Evolutionary conservation across 2,888 invertebrate species (phyloP), one percentile per base, ranked within the genome.

Genomic region (Zygogramma bicolorata): DNA sequence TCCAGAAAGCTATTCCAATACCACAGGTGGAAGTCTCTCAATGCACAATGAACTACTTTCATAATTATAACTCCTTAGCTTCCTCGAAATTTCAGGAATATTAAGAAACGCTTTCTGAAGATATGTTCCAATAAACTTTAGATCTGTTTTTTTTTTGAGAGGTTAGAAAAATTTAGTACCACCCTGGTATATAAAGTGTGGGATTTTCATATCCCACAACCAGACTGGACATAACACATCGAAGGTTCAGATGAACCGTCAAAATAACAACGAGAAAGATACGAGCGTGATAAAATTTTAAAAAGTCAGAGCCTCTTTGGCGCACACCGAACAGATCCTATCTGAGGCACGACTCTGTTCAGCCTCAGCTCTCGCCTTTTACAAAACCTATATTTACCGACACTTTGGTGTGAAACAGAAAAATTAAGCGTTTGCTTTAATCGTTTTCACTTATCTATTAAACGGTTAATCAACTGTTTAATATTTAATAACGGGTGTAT

Each of bases 301-400:
- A 27, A 42, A 27, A 59, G 29, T 31, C n/a, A 46, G 63, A 63
- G 61, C 59, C 34, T 61, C 68, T 61, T 68, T 61, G 60, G 40
- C 42, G 29, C 49, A 27, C 67, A 78, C 80, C 80, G 78, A 71
- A 66, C 68, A 80, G 81, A 83, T 81, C 76, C 69, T 81, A 82
- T 82, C 83, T 79, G 46, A 63, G 69, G 71, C 84, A 84, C 84
- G 84, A 85, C 82, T 84, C 77, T 73, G 77, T 77, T 77, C 75
- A 68, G 79, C 77, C 77, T 75, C 75, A 66, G 34, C 74, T 72
- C 67, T 71, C 65, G 71, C 68, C 75, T 78, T 76, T 75, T 74
- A 77, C 77, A 76, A 81, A 81, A 81, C 82, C 80, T 80, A 81
- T 81, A 81, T 82, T 82, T 82, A 81, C 81, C 80, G 80, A 80